Percentiles rank a stretch among this genome's conserved stretches.
phyloP scores from a whole-genome alignment of 30 jellyfish, hydroid and myxozoan species.

The Cassiopea xamachana region DNA sequence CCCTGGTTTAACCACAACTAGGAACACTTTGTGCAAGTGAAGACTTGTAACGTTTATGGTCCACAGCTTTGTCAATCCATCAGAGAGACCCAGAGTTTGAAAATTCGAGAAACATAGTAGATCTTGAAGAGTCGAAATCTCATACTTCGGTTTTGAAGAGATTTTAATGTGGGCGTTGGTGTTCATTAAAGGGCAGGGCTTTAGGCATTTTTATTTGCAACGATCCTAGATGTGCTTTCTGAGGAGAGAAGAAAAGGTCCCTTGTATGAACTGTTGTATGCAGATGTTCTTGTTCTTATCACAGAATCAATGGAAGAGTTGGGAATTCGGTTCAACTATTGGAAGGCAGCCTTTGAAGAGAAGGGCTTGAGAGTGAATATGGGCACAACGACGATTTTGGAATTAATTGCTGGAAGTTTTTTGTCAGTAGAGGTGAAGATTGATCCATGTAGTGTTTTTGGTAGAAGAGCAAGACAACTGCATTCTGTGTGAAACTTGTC shows the following conservation, averaged over 20 bases:
- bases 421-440: conserved; percentile 22
- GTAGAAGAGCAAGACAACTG: conserved; percentile 13
- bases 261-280: conserved; percentile 32
- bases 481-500: conserved; percentile 11
- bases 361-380: conserved; percentile 30
- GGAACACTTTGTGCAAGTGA: too few relatives aligned
- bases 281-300: conserved; percentile 29
- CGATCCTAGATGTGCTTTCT: conserved; percentile 7
- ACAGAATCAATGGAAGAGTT: conserved; percentile 11
- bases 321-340: conserved; percentile 14
- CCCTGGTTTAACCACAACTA: too few relatives aligned
- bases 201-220: not conserved
- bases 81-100: too few relatives aligned
- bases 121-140: too few relatives aligned
- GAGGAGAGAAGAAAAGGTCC: conserved; percentile 15
- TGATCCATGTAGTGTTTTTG: conserved; percentile 31
- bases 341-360: conserved; percentile 28
- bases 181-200: not conserved
- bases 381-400: conserved; percentile 8
- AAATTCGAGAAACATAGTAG: too few relatives aligned
- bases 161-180: not conserved
- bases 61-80: too few relatives aligned
- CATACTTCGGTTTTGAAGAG: not conserved
- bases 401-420: not conserved
- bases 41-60: too few relatives aligned